Base-by-base conservation (phyloP, 2,113 vertebrate genomes). In the Hirundichthys speculiger region DNA sequence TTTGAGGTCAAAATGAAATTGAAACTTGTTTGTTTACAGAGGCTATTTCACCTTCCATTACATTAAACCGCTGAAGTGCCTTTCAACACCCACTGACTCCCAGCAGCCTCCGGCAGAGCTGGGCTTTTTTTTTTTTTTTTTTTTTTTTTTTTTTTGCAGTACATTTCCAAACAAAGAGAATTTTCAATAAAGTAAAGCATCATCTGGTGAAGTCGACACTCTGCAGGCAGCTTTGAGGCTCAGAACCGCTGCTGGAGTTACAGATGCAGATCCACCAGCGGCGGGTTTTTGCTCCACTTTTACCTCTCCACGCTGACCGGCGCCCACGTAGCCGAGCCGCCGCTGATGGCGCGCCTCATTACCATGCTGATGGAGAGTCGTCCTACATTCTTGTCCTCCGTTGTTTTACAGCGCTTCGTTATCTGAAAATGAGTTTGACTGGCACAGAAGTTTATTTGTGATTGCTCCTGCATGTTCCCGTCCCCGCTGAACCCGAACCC, bases 291-390 rank as follows among this genome's bases (percentile, higher is more conserved):
- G 48, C 40, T 53, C 40, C 58, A 34, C 39, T 54, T n/a, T 57
- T 61, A 47, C 54, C 59, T 65, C 68, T 60, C 38, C 7, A 24
- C 46, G 52, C 55, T 79, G 79, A 82, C 62, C 69, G 13, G n/a
- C 54, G 5, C 69, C 66, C 73, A 62, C 47, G 6, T n/a, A 39
- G 21, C 39, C n/a, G 38, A 11, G 46, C 38, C 21, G 10, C 38
- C 24, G 67, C 67, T 55, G 64, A 66, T 57, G 64, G 6, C 69
- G 46, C 22, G 50, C 41, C 47, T 48, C 40, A 60, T 72, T 72
- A 40, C 52, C 43, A 55, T 66, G 63, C 59, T 18, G 59, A 69
- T 58, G 40, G n/a, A 22, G 34, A 18, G 16, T 14, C 41, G 10
- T 52, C 24, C 21, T 13, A 7, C 3, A 11, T 60, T 48, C 18